phyloP scores from a whole-genome alignment of 2,113 vertebrate genomes.

The Odocoileus hemionus region DNA sequence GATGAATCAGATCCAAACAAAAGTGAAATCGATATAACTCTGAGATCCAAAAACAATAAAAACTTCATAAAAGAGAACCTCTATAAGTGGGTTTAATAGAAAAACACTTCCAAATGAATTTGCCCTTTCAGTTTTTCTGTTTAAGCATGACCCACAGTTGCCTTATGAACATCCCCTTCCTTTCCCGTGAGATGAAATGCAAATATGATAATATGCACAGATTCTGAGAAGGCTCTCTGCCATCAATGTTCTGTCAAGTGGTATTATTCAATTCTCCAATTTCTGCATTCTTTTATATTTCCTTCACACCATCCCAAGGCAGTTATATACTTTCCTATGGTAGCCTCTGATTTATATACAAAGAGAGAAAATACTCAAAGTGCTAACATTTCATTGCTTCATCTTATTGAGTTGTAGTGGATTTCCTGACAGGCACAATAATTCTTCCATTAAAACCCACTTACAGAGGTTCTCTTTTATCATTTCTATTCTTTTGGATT shows the following conservation, averaged over 20 bases:
- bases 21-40: constrained; percentile 18
- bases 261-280: not conserved
- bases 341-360: constrained; percentile 19
- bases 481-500: not conserved
- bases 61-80: not conserved
- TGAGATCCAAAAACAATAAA: constrained; percentile 37
- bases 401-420: accelerated
- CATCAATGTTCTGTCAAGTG: not conserved
- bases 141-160: not conserved
- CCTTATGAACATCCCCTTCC: not conserved
- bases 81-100: not conserved
- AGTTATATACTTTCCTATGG: not conserved
- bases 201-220: not conserved
- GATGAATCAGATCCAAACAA: constrained; percentile 15
- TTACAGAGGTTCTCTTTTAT: not conserved
- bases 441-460: not conserved
- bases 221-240: not conserved
- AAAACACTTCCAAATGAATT: constrained; percentile 34
- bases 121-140: constrained; percentile 49
- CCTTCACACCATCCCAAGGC: not conserved
- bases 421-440: not conserved
- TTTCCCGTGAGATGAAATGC: not conserved
- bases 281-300: not conserved
- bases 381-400: constrained; percentile 6
- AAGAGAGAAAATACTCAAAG: not conserved